Conservation (phyloP, 1,140 invertebrate genomes). For the Aethina tumida region DNA sequence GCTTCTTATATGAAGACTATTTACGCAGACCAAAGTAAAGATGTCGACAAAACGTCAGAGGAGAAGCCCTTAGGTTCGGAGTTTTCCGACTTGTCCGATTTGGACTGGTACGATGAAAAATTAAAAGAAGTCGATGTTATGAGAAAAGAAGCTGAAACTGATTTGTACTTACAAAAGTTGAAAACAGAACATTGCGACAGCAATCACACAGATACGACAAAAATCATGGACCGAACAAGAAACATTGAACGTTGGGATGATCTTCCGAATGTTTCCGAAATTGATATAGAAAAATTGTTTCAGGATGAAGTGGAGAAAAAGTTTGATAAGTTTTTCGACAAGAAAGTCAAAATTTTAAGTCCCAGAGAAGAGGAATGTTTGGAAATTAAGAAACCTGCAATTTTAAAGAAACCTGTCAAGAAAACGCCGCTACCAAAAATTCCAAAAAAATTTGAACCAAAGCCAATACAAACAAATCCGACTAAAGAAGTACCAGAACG, state of each 20-base stretch:
- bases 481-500: constrained; percentile 11
- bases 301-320: constrained; percentile 18
- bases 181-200: constrained; percentile 12
- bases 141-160: constrained; percentile 14
- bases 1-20: too few species aligned
- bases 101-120: constrained; percentile 1
- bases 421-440: constrained; percentile 6
- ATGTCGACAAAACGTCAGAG: too few species aligned
- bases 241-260: constrained; percentile 10
- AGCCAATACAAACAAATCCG: constrained; percentile 14
- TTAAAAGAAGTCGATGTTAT: constrained; percentile 8
- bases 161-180: constrained; percentile 19
- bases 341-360: too few species aligned
- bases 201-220: constrained; percentile 17
- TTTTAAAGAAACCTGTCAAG: constrained; percentile 5
- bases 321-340: constrained; percentile 20
- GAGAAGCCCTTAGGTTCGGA: too few species aligned
- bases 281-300: constrained; percentile 22
- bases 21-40: background rate
- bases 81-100: background rate
- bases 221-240: constrained; percentile 21
- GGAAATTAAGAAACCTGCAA: too few species aligned
- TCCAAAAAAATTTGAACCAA: constrained; percentile 9
- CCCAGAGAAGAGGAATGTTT: too few species aligned
- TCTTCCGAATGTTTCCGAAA: constrained; percentile 19